Conservation (phyloP, 2,113 vertebrate genomes). For the Lasiurus borealis region DNA sequence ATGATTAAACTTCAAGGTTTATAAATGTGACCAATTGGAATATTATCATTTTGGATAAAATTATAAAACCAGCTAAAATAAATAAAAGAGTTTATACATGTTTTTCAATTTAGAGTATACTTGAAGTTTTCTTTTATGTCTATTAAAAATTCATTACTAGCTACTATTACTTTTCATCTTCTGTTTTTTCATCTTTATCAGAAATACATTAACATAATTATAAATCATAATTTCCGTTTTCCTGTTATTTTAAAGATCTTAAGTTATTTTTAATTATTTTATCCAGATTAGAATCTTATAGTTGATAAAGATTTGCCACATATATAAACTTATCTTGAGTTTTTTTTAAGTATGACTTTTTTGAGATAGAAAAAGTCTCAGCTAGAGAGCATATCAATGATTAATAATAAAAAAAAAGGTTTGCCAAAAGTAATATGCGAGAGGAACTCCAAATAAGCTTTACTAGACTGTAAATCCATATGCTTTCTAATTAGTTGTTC, state of each 20-base stretch:
- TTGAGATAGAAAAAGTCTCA: background rate
- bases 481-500: background rate
- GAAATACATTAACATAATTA: background rate
- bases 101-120: background rate
- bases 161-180: background rate
- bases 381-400: background rate
- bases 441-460: background rate
- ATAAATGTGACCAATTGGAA: background rate
- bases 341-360: background rate
- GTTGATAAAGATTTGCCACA: constrained; percentile 11
- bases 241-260: constrained; percentile 7
- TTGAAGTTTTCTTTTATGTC: constrained; percentile 10
- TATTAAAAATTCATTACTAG: background rate
- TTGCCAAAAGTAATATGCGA: constrained; percentile 12
- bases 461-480: background rate
- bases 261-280: background rate
- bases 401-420: background rate
- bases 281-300: background rate
- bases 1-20: background rate
- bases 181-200: background rate
- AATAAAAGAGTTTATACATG: constrained; percentile 21
- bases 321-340: background rate
- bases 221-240: background rate
- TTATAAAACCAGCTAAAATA: constrained; percentile 5
- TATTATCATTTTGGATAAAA: constrained; percentile 3